phyloP scores from a whole-genome alignment of 1,140 invertebrate species.

The Eurosta solidaginis region DNA sequence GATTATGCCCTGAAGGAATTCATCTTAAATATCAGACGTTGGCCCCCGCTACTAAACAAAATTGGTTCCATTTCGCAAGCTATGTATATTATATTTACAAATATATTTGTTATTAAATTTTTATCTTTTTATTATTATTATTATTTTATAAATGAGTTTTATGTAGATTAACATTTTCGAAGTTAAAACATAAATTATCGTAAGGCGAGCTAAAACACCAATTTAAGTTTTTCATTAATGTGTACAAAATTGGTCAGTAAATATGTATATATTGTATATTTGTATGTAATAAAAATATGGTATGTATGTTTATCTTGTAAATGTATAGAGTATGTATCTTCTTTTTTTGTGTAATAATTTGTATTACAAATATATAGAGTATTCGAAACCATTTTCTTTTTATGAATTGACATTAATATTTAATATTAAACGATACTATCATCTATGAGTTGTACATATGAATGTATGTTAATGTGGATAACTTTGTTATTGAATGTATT shows the following conservation, averaged over 20 bases:
- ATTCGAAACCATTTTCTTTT: background rate
- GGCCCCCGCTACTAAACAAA: no score
- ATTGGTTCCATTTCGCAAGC: no score
- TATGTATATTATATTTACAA: no score
- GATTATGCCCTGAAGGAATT: no score
- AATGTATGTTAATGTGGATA: background rate
- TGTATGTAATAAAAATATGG: background rate
- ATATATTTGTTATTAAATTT: constrained; percentile 3
- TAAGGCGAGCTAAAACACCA: background rate
- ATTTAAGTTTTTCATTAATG: background rate
- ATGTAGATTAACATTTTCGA: background rate
- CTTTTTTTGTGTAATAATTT: background rate
- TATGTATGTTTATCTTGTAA: background rate
- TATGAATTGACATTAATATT: constrained; percentile 3
- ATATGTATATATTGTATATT: background rate
- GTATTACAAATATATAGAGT: constrained; percentile 16
- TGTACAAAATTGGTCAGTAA: background rate
- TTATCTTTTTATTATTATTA: background rate
- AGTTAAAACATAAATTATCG: background rate
- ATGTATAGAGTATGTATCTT: no score
- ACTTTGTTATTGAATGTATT: background rate
- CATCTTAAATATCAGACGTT: no score
- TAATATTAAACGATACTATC: background rate
- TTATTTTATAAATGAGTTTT: constrained; percentile 3
- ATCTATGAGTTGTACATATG: background rate